Conservation (phyloP, 2,797 vertebrate species). For the Kryptopterus vitreolus region DNA sequence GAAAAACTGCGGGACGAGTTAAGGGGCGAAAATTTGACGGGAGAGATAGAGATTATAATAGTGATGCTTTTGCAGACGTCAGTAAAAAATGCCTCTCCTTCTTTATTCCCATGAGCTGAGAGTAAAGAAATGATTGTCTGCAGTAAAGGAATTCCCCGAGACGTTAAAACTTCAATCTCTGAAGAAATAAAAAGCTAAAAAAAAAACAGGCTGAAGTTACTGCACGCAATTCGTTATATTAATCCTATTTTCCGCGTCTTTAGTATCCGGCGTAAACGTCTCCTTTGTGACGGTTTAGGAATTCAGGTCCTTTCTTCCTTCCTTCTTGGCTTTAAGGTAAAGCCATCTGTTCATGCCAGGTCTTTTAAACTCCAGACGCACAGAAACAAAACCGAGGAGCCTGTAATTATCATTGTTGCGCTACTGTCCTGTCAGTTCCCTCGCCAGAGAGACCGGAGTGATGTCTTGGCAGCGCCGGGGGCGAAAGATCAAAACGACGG, state of each 20-base stretch:
- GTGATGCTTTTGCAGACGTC: too few species aligned
- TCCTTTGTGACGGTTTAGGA: conserved; percentile 66
- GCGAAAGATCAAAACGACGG: conserved; percentile 71
- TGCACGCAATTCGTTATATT: conserved; percentile 55
- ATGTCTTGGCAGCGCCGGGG: conserved; percentile 73
- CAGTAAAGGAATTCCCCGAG: neutral
- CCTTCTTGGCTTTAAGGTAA: conserved; percentile 67
- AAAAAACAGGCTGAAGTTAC: neutral
- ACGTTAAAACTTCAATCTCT: neutral
- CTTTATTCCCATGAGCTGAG: neutral
- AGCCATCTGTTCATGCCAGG: conserved; percentile 69
- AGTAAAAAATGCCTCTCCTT: neutral
- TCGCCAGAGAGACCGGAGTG: conserved; percentile 74
- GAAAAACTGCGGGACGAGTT: too few species aligned
- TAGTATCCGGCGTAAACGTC: conserved; percentile 55
- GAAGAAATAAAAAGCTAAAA: conserved; percentile 6
- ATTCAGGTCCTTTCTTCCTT: conserved; percentile 60
- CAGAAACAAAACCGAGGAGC: conserved; percentile 69
- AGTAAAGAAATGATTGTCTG: neutral
- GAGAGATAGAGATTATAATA: too few species aligned
- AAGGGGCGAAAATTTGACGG: too few species aligned
- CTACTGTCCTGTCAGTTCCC: conserved; percentile 77
- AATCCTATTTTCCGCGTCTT: conserved; percentile 68
- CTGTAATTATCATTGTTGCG: conserved; percentile 79
- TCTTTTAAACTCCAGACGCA: conserved; percentile 59